phyloP scores from a whole-genome alignment of 2,888 invertebrate genomes.

The Meloe dianella region DNA sequence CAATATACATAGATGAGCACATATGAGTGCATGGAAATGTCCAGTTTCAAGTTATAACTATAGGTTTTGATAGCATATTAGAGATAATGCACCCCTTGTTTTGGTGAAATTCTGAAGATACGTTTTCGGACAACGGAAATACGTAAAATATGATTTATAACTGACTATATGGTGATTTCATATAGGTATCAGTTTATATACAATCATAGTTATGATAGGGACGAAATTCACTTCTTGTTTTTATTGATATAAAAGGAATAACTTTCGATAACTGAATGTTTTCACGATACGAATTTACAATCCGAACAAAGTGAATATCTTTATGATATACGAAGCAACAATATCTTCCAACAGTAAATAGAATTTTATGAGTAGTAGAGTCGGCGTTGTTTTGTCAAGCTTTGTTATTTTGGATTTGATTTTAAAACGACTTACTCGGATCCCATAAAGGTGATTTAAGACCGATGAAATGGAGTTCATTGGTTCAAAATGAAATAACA shows the following conservation, averaged over 20 bases:
- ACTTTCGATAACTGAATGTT: slow-evolving; percentile 39
- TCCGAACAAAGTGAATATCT: slow-evolving; percentile 41
- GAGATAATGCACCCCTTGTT: slow-evolving; percentile 48
- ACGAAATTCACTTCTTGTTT: slow-evolving; percentile 33
- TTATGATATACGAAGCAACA: slow-evolving; percentile 43
- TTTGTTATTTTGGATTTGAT: slow-evolving; percentile 44
- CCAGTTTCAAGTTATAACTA: slow-evolving; percentile 21
- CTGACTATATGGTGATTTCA: slow-evolving; percentile 48
- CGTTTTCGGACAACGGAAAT: slow-evolving; percentile 49
- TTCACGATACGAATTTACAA: slow-evolving; percentile 36
- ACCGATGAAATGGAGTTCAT: slow-evolving; percentile 43
- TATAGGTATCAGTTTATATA: slow-evolving; percentile 49
- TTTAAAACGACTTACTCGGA: slow-evolving; percentile 42
- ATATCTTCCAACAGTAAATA: slow-evolving; percentile 45
- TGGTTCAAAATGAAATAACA: slow-evolving; percentile 49
- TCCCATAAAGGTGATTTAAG: slow-evolving; percentile 47
- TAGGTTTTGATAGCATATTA: slow-evolving; percentile 31
- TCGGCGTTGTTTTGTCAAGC: slow-evolving; percentile 43
- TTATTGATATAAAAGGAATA: slow-evolving; percentile 38
- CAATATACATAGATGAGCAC: slow-evolving; percentile 13
- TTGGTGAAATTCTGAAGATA: slow-evolving; percentile 42
- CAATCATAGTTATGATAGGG: slow-evolving; percentile 39
- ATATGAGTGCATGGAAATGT: slow-evolving; percentile 16
- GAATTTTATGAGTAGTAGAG: slow-evolving; percentile 40
- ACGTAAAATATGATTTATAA: slow-evolving; percentile 54